phyloP scores from a whole-genome alignment of 2,113 vertebrate species.

The Cryptomyrus ogoouensis region DNA sequence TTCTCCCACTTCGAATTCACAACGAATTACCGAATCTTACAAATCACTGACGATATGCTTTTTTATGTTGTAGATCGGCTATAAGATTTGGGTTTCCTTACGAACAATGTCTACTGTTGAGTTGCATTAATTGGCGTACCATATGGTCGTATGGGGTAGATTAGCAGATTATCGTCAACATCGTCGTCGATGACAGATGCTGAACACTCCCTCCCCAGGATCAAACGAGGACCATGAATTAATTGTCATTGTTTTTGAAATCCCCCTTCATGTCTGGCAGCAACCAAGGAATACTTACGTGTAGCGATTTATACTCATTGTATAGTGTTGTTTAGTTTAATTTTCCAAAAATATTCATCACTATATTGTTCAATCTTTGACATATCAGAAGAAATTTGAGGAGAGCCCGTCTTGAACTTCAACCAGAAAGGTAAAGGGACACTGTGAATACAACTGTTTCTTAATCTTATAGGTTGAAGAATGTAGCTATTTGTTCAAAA shows the following conservation, averaged over 20 bases:
- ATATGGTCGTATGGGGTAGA: neutral
- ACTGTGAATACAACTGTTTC: neutral
- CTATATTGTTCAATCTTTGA: neutral
- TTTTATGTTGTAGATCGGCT: neutral
- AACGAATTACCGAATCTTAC: neutral
- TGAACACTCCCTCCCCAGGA: neutral
- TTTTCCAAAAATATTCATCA: neutral
- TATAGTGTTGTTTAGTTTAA: neutral
- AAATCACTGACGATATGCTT: neutral
- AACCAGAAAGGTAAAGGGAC: neutral
- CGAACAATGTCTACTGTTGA: neutral
- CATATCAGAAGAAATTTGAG: neutral
- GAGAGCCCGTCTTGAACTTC: neutral
- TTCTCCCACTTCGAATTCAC: neutral
- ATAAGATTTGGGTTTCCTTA: neutral
- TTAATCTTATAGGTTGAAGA: neutral
- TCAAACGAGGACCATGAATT: neutral
- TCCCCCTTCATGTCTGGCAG: neutral
- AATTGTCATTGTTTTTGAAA: constrained; percentile 18
- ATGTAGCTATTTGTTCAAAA: neutral
- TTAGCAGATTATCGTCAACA: constrained; percentile 11
- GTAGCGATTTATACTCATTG: neutral
- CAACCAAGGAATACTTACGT: neutral
- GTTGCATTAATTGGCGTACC: neutral
- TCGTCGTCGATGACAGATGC: neutral